phyloP scores from a whole-genome alignment of 2,888 invertebrate species.

The Arrhopalites spinosus region DNA sequence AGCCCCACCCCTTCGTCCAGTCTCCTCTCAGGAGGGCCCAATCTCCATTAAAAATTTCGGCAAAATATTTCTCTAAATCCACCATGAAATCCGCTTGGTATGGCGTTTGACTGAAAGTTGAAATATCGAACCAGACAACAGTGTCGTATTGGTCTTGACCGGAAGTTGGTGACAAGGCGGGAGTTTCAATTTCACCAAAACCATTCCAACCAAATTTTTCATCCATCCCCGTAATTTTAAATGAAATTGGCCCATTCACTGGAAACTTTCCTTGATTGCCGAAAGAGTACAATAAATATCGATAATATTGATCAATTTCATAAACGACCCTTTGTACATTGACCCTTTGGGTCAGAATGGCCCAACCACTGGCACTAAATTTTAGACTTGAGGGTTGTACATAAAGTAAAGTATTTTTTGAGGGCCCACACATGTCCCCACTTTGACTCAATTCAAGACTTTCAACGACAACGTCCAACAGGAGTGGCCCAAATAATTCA shows the following conservation, averaged over 20 bases:
- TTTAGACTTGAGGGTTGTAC: slow-evolving; percentile 32
- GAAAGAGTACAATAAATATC: no score
- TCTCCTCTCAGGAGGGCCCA: no score
- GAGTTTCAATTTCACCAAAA: background rate
- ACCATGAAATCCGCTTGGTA: no score
- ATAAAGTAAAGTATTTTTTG: slow-evolving; percentile 45
- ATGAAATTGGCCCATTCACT: no score
- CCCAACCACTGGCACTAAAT: slow-evolving; percentile 34
- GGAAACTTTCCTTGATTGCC: no score
- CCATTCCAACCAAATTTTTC: background rate
- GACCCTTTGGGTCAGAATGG: slow-evolving; percentile 23
- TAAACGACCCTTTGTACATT: slow-evolving; percentile 31
- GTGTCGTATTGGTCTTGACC: no score
- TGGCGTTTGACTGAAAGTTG: no score
- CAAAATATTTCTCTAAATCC: no score
- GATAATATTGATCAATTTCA: background rate
- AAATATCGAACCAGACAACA: no score
- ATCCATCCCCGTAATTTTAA: background rate
- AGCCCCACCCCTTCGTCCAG: no score
- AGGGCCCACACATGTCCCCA: slow-evolving; percentile 44
- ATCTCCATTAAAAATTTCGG: no score
- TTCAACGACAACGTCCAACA: background rate
- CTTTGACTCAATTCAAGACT: background rate
- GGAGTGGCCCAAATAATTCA: background rate
- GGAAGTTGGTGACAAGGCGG: background rate